Evolutionary conservation across 2,797 vertebrate genomes (phyloP), one percentile per base, ranked within the genome.

Genomic region (Remorina albescens): DNA sequence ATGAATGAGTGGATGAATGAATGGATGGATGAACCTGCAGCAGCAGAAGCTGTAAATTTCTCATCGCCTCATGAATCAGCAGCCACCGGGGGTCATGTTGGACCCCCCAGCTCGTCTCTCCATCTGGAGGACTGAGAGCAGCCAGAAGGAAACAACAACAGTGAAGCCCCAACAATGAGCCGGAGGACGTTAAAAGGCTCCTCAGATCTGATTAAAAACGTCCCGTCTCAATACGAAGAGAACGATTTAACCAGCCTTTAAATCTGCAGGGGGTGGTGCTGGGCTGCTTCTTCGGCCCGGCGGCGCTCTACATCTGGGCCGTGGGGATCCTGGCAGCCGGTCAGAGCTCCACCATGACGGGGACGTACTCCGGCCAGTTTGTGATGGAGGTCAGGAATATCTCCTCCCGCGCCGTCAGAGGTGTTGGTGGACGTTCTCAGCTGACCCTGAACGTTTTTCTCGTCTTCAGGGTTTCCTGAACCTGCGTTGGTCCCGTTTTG

Each of bases 261-360:
- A 11, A 5, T 61, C 34, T 47, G 3, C 78, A 91, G 90, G 90
- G 90, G 4, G 86, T 89, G 70, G 87, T 91, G 28, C 86, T 98
- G 69, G 97, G 97, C 8, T 98, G 97, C 69, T 97, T 96, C 86
- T 98, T 98, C 0, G 97, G 97, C 46, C 95, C 96, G 0, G 96
- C 95, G 0, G 94, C 96, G 0, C 95, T 98, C 70, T 98, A 97
- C 79, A 98, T 98, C 86, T 98, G 97, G 97, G 97, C 97, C 0
- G 89, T 98, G 8, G 97, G 97, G 36, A 98, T 98, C 86, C 94
- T 98, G 2, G 97, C 97, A 6, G 97, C 97, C 0, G 97, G 97
- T 34, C 97, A 98, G 93, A 98, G 97, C 92, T 98, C 97, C 44
- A 98, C 97, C 10, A 98, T 98, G 97, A 98, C 96, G 0, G 97